A percentile compares a stretch with the other conserved stretches of the same genome.
Conservation (phyloP, 2,888 invertebrate genomes). For the Dusona sp. region DNA sequence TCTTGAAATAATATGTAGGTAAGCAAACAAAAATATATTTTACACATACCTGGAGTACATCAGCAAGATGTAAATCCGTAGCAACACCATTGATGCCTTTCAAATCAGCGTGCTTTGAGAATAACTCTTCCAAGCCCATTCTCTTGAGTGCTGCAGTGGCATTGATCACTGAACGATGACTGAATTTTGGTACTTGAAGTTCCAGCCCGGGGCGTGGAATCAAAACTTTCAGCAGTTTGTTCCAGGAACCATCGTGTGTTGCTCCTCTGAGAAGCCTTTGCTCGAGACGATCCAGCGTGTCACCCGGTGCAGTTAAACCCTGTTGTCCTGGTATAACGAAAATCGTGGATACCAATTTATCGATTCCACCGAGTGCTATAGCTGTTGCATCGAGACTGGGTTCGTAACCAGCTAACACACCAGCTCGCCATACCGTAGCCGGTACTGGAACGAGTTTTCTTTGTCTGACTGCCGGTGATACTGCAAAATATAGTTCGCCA, state of each 20-base stretch:
- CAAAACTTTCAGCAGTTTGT: slow-evolving; percentile 89
- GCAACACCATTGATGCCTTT: slow-evolving; percentile 93
- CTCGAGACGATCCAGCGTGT: slow-evolving; percentile 91
- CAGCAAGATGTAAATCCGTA: slow-evolving; percentile 93
- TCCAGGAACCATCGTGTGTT: slow-evolving; percentile 90
- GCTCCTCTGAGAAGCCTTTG: slow-evolving; percentile 88
- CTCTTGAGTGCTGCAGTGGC: slow-evolving; percentile 91
- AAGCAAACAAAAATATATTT: slow-evolving; percentile 10
- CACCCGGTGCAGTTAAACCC: slow-evolving; percentile 92
- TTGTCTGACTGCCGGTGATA: slow-evolving; percentile 92
- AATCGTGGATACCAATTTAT: slow-evolving; percentile 91
- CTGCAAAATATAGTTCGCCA: slow-evolving; percentile 95
- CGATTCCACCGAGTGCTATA: slow-evolving; percentile 90
- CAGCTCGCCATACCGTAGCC: slow-evolving; percentile 91
- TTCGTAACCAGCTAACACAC: slow-evolving; percentile 94
- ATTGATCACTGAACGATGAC: slow-evolving; percentile 93
- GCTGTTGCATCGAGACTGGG: slow-evolving; percentile 93
- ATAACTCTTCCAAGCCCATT: slow-evolving; percentile 93
- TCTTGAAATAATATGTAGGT: background rate
- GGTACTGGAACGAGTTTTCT: slow-evolving; percentile 93
- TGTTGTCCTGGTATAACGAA: slow-evolving; percentile 95
- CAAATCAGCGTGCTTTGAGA: slow-evolving; percentile 92
- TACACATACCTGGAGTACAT: slow-evolving; percentile 89
- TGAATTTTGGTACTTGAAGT: slow-evolving; percentile 93
- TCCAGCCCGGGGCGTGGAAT: slow-evolving; percentile 92